These are phyloP conservation scores for Synergus gifuensis DNA, from an alignment of 2,888 invertebrate species.

Conservation along the genomic window DNA sequence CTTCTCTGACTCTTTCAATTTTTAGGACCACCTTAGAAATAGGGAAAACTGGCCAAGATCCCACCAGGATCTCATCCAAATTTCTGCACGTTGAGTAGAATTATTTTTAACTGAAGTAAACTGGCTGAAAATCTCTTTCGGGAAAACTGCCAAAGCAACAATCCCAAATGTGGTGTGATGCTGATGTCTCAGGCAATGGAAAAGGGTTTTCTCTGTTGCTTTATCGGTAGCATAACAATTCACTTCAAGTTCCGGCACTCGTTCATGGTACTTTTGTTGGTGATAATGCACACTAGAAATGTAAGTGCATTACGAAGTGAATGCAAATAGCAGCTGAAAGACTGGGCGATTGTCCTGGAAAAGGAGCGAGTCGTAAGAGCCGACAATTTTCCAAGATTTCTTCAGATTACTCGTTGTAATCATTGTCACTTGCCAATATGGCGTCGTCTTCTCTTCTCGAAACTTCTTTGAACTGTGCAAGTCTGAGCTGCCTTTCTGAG, in stretches of 20 bases:
- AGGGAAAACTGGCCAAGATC: too few relatives aligned
- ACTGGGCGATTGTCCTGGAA: neutral
- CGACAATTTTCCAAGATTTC: conserved; percentile 27
- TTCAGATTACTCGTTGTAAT: conserved; percentile 42
- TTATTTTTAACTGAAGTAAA: neutral
- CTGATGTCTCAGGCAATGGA: neutral
- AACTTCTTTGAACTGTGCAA: conserved; percentile 45
- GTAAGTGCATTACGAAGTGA: neutral
- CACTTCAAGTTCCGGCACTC: neutral
- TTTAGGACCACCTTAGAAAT: too few relatives aligned
- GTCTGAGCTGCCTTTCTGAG: conserved; percentile 44
- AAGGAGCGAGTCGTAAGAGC: neutral
- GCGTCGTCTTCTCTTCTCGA: conserved; percentile 37
- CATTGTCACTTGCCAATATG: conserved; percentile 38
- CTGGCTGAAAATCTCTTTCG: neutral
- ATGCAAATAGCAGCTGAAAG: neutral
- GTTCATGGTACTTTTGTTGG: neutral
- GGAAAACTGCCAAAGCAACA: neutral
- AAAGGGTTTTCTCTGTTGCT: neutral
- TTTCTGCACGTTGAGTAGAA: too few relatives aligned
- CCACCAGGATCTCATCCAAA: too few relatives aligned
- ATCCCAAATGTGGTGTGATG: neutral
- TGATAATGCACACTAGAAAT: neutral
- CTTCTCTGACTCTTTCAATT: too few relatives aligned
- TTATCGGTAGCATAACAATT: conserved; percentile 3